These are phyloP conservation scores for Nannoperca obscura DNA, from an alignment of 2,797 vertebrate species.

Conservation along the genomic window DNA sequence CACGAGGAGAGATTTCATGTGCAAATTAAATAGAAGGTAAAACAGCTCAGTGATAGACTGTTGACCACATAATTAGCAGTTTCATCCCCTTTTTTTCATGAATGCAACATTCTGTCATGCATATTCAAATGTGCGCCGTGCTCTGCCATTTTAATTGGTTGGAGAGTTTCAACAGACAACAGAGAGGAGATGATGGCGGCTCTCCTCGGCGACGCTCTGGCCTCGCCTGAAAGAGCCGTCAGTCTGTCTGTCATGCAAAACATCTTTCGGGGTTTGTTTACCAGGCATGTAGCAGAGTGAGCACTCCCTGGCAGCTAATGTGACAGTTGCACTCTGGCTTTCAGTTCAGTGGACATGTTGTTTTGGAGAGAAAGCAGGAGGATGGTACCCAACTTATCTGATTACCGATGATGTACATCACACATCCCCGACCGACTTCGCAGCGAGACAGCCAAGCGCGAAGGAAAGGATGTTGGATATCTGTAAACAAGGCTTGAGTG, in stretches of 20 bases:
- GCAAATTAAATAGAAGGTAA: slow-evolving; percentile 75
- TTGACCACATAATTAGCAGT: slow-evolving; percentile 81
- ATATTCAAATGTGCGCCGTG: slow-evolving; percentile 78
- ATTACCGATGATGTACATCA: slow-evolving; percentile 87
- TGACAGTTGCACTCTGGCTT: slow-evolving; percentile 85
- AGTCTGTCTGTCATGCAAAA: slow-evolving; percentile 76
- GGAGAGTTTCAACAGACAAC: slow-evolving; percentile 79
- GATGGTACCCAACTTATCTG: slow-evolving; percentile 86
- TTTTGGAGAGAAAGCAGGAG: slow-evolving; percentile 81
- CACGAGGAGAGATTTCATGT: slow-evolving; percentile 74
- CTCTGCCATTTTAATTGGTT: slow-evolving; percentile 82
- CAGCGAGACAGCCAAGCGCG: slow-evolving; percentile 62
- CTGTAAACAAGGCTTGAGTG: slow-evolving; percentile 83
- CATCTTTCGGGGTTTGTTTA: slow-evolving; percentile 81
- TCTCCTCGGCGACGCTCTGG: slow-evolving; percentile 47
- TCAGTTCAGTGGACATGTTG: slow-evolving; percentile 83
- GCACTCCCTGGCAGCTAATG: slow-evolving; percentile 77
- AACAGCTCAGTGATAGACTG: slow-evolving; percentile 67
- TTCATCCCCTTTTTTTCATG: slow-evolving; percentile 47
- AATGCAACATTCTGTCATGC: slow-evolving; percentile 77
- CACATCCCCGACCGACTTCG: slow-evolving; percentile 69
- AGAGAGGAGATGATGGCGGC: slow-evolving; percentile 55
- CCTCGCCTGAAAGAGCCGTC: slow-evolving; percentile 73
- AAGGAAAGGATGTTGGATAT: slow-evolving; percentile 55
- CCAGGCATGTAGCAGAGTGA: slow-evolving; percentile 64